Evolutionary conservation across 2,888 invertebrate species (phyloP), one percentile per base, ranked within the genome.

Genomic region (Hydrotaea cyrtoneurina): DNA sequence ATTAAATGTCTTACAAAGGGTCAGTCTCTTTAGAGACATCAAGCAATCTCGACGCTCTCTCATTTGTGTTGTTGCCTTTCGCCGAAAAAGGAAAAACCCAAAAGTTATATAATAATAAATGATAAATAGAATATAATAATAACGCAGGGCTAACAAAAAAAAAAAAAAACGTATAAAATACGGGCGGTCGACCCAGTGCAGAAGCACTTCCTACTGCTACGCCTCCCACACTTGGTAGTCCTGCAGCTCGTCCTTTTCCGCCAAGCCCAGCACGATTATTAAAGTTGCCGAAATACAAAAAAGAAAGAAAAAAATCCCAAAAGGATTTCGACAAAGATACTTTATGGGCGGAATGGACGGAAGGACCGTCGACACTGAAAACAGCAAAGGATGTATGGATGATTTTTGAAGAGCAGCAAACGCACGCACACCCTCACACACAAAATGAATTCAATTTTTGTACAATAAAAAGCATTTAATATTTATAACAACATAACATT

Each of bases 401-500:
- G 66, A 17, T 66, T 66, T 66, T 43, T 39, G 19, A 66, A 39
- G 39, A 66, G 39, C 13, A 3, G 19, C 31, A 39, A 43, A 19
- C 19, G 11, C 19, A 66, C 64, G n/a, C 39, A 19, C 66, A 13
- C 66, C 39, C 17, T 19, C 43, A 62, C 62, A 1, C 36, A 10
- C 36, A 36, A 2, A 15, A 43, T 3, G 55, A 57, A 79, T 80
- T 80, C 31, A 80, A 75, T 80, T 80, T 80, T 62, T 39, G 39
- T 26, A 64, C 36, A 76, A 76, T 80, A 80, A 80, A 80, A 76
- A 76, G 19, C 62, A 64, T 80, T 80, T 76, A 76, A 80, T 76
- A 76, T 80, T 77, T 81, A 57, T 64, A 71, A 64, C 72, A 72
- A 53, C 26, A 71, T 69, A n/a, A 69, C 46, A 69, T 69, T 23